Evolutionary conservation across 1,140 invertebrate genomes (phyloP), one percentile per base, ranked within the genome.

Genomic region (Lordiphosa mommai): DNA sequence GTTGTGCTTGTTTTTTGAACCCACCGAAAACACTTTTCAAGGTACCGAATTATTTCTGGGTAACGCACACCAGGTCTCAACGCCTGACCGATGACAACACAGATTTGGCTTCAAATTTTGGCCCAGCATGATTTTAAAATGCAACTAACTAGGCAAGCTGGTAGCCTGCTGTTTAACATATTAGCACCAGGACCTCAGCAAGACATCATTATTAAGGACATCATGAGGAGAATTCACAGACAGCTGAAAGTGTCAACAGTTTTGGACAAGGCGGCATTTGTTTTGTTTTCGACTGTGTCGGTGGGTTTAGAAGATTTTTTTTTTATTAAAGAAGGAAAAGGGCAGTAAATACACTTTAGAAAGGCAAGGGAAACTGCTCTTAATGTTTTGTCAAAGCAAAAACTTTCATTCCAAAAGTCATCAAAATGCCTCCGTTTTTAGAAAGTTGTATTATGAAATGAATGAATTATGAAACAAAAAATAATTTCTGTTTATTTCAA

Each of bases 241-340:
- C 74, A 80, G 74, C 74, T 80, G 74, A 74, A 74, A 70, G 65
- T 80, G 74, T 80, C 74, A 80, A 74, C 74, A 80, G 60, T 51
- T 52, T 23, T 4, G 20, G 20, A 1, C 20, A 6, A 23, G 20
- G 20, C 20, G 20, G 20, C 20, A 4, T 23, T 23, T 23, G 20
- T 23, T 23, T 52, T 64, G 48, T 20, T 44, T 20, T 44, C 14
- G 48, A 14, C 53, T 30, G 34, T 52, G 59, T 48, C 65, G 57
- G 55, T 40, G 37, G 53, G 56, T 50, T 76, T 47, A 52, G 36
- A 68, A 59, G 30, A 12, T 37, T 34, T 64, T 38, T 41, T 56
- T 20, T 55, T 30, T 34, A 27, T 32, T 38, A 64, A 61, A 61
- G 44, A 44, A 64, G 57, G 58, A 43, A 67, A 48, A 67, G 4